These are phyloP conservation scores for Hydra vulgaris DNA, from an alignment of 30 jellyfish, hydroid and myxozoan genomes.

Conservation along the genomic window DNA sequence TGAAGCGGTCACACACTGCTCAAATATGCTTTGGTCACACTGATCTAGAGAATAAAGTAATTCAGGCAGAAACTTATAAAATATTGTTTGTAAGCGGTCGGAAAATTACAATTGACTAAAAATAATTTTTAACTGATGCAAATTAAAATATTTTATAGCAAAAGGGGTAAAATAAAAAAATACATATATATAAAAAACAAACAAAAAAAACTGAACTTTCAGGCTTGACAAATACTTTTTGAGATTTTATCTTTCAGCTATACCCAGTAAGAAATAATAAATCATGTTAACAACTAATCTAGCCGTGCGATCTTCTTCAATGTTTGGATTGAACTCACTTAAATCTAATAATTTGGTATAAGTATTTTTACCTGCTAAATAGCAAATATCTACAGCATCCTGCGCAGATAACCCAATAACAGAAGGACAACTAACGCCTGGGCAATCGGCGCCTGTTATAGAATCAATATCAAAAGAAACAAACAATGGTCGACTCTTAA, in stretches of 20 bases:
- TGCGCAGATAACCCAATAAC: constrained; percentile 27
- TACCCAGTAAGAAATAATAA: constrained; percentile 24
- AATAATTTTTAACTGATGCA: too few relatives aligned
- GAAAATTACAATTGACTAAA: too few relatives aligned
- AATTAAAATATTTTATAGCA: too few relatives aligned
- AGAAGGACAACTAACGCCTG: constrained; percentile 31
- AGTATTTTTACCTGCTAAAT: constrained; percentile 8
- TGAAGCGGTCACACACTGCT: too few relatives aligned
- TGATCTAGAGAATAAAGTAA: too few relatives aligned
- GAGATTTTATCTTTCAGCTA: not conserved
- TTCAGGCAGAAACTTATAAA: too few relatives aligned
- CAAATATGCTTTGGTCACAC: too few relatives aligned
- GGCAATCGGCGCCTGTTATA: constrained; percentile 27
- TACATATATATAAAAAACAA: too few relatives aligned
- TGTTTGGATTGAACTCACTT: constrained; percentile 19
- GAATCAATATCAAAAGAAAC: constrained; percentile 32
- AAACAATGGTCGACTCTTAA: constrained; percentile 11
- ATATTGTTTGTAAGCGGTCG: too few relatives aligned
- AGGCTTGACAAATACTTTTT: too few relatives aligned
- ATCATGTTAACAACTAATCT: constrained; percentile 22
- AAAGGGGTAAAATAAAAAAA: too few relatives aligned
- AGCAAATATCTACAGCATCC: constrained; percentile 24
- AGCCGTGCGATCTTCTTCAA: constrained; percentile 29
- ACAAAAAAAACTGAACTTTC: too few relatives aligned
- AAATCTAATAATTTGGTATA: constrained; percentile 18